These are phyloP conservation scores for Trachelus stipa DNA, from an alignment of 2,888 invertebrate genomes.

Conservation along the genomic window DNA sequence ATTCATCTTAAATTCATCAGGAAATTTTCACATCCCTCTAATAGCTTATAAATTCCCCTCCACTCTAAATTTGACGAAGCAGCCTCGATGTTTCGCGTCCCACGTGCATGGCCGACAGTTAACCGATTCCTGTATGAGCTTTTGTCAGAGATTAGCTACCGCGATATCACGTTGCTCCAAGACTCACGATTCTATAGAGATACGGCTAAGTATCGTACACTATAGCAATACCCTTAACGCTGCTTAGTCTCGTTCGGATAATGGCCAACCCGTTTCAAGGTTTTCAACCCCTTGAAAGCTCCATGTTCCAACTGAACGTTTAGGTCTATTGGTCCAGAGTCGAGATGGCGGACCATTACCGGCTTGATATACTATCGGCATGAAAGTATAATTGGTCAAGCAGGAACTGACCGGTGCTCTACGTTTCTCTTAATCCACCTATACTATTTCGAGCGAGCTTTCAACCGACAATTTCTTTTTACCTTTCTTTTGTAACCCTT, in stretches of 20 bases:
- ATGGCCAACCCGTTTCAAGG: background rate
- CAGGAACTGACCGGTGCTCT: conserved; percentile 34
- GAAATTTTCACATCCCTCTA: background rate
- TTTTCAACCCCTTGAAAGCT: background rate
- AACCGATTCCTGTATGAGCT: background rate
- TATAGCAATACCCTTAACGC: background rate
- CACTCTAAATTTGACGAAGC: no score
- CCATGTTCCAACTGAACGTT: conserved; percentile 26
- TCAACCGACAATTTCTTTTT: background rate
- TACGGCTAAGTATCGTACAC: background rate
- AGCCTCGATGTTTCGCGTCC: background rate
- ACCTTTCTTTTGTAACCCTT: conserved; percentile 9
- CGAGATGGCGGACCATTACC: conserved; percentile 53
- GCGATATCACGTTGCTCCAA: background rate
- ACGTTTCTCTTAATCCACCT: conserved; percentile 38
- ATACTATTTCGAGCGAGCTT: conserved; percentile 5
- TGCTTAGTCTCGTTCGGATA: background rate
- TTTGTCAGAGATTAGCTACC: background rate
- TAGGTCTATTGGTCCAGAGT: conserved; percentile 43
- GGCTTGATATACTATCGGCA: conserved; percentile 59
- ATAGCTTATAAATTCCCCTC: background rate
- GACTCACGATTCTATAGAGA: background rate
- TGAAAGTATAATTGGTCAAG: conserved; percentile 55
- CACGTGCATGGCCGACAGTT: background rate
- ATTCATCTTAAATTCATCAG: background rate